These are phyloP conservation scores for Pseudochirops cupreus DNA, from an alignment of 2,797 vertebrate genomes.

Conservation along the genomic window DNA sequence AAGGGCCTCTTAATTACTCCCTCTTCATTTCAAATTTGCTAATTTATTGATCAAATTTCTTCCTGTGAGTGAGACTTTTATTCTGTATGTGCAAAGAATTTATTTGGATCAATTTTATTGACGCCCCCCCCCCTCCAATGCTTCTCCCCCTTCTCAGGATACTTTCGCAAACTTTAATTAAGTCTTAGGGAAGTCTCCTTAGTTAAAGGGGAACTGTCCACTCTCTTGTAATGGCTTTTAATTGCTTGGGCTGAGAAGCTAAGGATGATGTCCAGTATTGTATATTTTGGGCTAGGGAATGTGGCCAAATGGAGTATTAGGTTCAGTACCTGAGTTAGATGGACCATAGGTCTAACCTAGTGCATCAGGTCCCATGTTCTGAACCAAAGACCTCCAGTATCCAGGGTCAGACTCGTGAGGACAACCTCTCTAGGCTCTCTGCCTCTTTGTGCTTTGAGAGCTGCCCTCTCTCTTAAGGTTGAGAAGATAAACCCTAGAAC, in stretches of 20 bases:
- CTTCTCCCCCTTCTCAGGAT: slow-evolving; percentile 53
- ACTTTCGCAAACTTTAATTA: slow-evolving; percentile 81
- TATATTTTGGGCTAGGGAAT: neutral
- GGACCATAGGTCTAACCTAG: neutral
- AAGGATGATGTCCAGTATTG: neutral
- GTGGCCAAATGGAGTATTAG: neutral
- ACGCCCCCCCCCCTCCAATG: slow-evolving; percentile 47
- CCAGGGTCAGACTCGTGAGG: neutral
- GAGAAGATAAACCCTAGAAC: neutral
- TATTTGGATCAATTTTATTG: slow-evolving; percentile 80
- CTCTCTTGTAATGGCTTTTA: slow-evolving; percentile 43
- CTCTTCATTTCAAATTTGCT: slow-evolving; percentile 80
- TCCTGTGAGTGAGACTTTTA: slow-evolving; percentile 79
- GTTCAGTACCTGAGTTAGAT: neutral
- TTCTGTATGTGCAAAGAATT: slow-evolving; percentile 82
- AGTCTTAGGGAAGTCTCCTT: slow-evolving; percentile 74
- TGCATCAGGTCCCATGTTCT: no score
- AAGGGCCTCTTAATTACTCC: slow-evolving; percentile 80
- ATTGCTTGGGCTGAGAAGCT: neutral
- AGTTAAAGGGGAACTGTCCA: slow-evolving; percentile 60
- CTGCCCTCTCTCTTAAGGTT: neutral
- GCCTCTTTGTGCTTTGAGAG: neutral
- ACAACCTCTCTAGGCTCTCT: neutral
- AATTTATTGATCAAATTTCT: slow-evolving; percentile 82
- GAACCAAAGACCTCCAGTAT: no score